Conservation (phyloP, 92 coral and sea anemone genomes). For the Heteractis magnifica region DNA sequence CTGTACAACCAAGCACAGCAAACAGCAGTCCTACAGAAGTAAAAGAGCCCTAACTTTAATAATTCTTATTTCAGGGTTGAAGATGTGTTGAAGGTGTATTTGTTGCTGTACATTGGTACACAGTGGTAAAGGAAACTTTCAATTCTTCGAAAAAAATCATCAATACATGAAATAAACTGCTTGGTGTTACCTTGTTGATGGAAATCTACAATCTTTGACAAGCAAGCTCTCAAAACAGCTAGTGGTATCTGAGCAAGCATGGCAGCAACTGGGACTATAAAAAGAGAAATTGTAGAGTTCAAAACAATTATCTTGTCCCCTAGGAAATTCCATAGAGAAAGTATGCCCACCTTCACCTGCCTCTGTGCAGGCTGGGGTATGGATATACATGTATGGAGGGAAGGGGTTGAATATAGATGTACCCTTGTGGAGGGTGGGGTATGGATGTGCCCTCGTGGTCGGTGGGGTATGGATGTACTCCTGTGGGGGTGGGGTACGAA, state of each 20-base stretch:
- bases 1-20: conserved; percentile 43
- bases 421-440: too few relatives aligned
- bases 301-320: too few relatives aligned
- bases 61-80: too few relatives aligned
- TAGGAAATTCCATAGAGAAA: too few relatives aligned
- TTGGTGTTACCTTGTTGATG: conserved; percentile 41
- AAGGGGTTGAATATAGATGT: too few relatives aligned
- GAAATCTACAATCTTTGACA: conserved; percentile 38
- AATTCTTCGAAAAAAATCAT: not conserved
- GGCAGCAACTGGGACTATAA: conserved; percentile 35
- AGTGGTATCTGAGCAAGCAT: conserved; percentile 37
- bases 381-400: too few relatives aligned
- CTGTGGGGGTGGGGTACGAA: too few relatives aligned
- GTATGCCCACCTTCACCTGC: too few relatives aligned
- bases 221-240: conserved; percentile 42
- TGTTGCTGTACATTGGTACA: not conserved
- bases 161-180: too few relatives aligned
- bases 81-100: not conserved
- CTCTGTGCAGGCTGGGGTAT: too few relatives aligned
- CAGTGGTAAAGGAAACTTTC: not conserved
- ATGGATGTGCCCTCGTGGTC: too few relatives aligned
- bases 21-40: conserved; percentile 29
- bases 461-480: too few relatives aligned
- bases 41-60: not conserved
- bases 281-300: not conserved